Evolutionary conservation across 2,797 vertebrate species (phyloP), one percentile per base, ranked within the genome.

Genomic region (Hypotaenidia okinawae): DNA sequence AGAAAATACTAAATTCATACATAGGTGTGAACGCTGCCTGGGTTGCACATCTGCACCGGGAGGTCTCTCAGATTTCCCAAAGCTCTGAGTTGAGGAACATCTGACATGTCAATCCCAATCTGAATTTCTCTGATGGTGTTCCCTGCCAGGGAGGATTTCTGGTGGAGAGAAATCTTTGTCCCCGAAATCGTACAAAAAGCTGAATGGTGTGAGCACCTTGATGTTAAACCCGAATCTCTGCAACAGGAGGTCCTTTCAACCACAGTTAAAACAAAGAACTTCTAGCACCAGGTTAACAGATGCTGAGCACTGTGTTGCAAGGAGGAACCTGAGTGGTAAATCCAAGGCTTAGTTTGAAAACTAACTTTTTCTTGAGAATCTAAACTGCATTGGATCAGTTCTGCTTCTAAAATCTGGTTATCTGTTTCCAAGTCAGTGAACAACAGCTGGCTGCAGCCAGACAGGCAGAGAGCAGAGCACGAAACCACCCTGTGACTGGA

Each of bases 271-370:
- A 68, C 22, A 54, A 76, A 68, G 28, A 75, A n/a, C 13, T 76
- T 35, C 30, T 51, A 21, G 33, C 35, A 61, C 1, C 3, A 68
- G 55, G 57, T 32, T 11, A 82, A 18, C 32, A 73, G 33, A 32
- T 45, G 32, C 54, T 1, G 1, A 22, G 32, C 2, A 0, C 6
- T 70, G 52, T 16, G 30, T 33, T n/a, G 15, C 4, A 1, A 35
- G 24, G 37, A 83, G 32, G 21, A 84, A 33, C 30, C 25, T 33
- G 84, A 70, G 55, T 78, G n/a, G 5, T 25, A 69, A 77, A 14
- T 12, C 17, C 41, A 57, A 64, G 52, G 51, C 23, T 87, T 16
- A 13, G 19, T 30, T 51, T 59, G 82, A 49, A 51, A 90, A 59
- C 9, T 10, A 11, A 6, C 11, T 23, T 55, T 61, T 15, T 35